These are phyloP conservation scores for Anableps anableps DNA, from an alignment of 2,797 vertebrate species.

Conservation along the genomic window DNA sequence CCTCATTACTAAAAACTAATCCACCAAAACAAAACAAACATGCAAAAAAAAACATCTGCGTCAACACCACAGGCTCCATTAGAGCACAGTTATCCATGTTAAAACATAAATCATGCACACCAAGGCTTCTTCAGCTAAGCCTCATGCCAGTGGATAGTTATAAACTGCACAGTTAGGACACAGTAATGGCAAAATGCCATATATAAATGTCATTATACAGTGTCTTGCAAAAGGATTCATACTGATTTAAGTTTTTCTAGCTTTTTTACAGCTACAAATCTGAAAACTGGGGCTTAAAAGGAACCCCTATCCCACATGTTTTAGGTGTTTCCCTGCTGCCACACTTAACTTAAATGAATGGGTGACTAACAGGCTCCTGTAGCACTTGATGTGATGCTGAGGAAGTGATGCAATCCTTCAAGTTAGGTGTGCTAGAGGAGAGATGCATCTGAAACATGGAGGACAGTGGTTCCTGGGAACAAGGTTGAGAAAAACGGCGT, in stretches of 20 bases:
- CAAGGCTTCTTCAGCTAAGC: conserved; percentile 34
- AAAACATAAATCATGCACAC: conserved; percentile 67
- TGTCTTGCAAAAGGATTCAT: conserved; percentile 4
- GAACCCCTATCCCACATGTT: too few species aligned
- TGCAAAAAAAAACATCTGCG: conserved; percentile 60
- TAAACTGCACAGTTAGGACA: conserved; percentile 42
- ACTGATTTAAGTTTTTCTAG: neutral
- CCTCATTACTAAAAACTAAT: conserved; percentile 51
- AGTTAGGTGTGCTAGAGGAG: too few species aligned
- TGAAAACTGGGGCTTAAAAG: neutral
- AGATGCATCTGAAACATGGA: too few species aligned
- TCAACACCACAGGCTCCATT: conserved; percentile 30
- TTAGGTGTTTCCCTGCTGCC: too few species aligned
- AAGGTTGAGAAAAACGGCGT: too few species aligned
- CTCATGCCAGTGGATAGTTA: conserved; percentile 65
- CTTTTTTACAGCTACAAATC: neutral
- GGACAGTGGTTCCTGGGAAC: too few species aligned
- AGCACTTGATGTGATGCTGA: neutral
- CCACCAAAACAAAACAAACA: conserved; percentile 58
- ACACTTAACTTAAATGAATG: neutral
- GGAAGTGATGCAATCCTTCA: too few species aligned
- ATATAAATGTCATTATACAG: conserved; percentile 10
- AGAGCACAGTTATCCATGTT: conserved; percentile 6
- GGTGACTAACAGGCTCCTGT: neutral
- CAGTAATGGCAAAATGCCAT: conserved; percentile 10